Conservation (phyloP, 2,113 vertebrate genomes). For the Butorides virescens region DNA sequence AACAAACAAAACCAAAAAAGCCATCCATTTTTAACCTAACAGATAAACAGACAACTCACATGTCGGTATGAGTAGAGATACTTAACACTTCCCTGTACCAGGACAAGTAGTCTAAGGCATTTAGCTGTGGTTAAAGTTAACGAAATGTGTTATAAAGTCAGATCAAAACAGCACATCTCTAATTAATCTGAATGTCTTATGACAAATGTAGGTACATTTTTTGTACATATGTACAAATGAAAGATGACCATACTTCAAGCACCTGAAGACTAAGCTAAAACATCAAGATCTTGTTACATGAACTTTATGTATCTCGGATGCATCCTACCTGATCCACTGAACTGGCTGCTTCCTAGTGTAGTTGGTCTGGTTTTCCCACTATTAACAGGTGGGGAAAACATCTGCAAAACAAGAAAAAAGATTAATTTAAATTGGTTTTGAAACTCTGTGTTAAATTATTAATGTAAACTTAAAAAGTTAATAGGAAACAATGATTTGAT, state of each 20-base stretch:
- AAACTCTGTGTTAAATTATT: background rate
- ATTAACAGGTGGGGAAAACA: constrained; percentile 99
- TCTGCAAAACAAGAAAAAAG: constrained; percentile 78
- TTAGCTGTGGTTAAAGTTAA: background rate
- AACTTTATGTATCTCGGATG: background rate
- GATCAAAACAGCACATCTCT: background rate
- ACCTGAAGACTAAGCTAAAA: background rate
- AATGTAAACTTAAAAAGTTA: background rate
- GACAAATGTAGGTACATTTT: background rate
- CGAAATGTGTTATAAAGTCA: background rate
- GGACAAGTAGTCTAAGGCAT: background rate
- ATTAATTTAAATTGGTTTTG: background rate
- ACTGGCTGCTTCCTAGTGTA: constrained; percentile 96
- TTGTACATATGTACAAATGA: background rate
- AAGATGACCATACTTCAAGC: background rate
- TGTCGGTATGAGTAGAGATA: background rate
- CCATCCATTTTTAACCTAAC: background rate
- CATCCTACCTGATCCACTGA: constrained; percentile 93
- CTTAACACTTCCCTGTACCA: background rate
- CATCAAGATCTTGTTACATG: background rate
- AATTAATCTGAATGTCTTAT: background rate
- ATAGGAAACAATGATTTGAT: background rate
- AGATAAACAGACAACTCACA: background rate
- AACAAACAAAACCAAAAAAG: background rate
- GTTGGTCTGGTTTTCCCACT: constrained; percentile 96